phyloP scores from a whole-genome alignment of 2,113 vertebrate species.

The Cottus gobio region DNA sequence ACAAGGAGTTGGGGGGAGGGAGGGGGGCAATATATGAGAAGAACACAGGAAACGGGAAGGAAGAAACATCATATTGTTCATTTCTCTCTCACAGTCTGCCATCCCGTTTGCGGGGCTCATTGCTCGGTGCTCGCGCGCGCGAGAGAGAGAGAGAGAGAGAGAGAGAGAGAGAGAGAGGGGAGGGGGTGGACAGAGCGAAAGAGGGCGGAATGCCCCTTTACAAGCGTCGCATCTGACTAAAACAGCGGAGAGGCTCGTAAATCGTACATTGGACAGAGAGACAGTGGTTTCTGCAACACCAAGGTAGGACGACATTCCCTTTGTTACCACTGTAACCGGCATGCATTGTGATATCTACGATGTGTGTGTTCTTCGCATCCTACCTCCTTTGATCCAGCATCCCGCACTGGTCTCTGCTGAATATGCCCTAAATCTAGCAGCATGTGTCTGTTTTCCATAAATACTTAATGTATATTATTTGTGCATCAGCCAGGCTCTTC shows the following conservation, averaged over 20 bases:
- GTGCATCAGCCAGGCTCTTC: constrained; percentile 45
- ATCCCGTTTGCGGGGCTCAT: constrained; percentile 73
- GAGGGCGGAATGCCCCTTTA: constrained; percentile 74
- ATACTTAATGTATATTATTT: constrained; percentile 68
- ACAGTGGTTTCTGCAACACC: constrained; percentile 49
- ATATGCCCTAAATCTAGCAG: constrained; percentile 55
- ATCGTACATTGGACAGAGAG: constrained; percentile 45
- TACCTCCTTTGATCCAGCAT: constrained; percentile 41
- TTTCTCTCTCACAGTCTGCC: constrained; percentile 77
- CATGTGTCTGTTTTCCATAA: constrained; percentile 66
- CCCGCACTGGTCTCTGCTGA: constrained; percentile 63
- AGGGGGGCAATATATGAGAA: constrained; percentile 71
- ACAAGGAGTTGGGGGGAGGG: constrained; percentile 53
- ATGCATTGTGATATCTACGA: constrained; percentile 33
- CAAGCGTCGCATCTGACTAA: constrained; percentile 74
- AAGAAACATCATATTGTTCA: constrained; percentile 75
- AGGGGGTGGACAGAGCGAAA: constrained; percentile 21
- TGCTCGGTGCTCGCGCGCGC: constrained; percentile 41
- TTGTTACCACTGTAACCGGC: constrained; percentile 22
- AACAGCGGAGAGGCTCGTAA: constrained; percentile 56
- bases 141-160: constrained; percentile 28
- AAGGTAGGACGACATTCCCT: constrained; percentile 58
- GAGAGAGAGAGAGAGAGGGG: neutral
- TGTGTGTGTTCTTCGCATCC: constrained; percentile 34
- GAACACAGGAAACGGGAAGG: constrained; percentile 74